Base-by-base conservation (phyloP, 1,140 invertebrate genomes). In the Pomphorhynchus laevis region DNA sequence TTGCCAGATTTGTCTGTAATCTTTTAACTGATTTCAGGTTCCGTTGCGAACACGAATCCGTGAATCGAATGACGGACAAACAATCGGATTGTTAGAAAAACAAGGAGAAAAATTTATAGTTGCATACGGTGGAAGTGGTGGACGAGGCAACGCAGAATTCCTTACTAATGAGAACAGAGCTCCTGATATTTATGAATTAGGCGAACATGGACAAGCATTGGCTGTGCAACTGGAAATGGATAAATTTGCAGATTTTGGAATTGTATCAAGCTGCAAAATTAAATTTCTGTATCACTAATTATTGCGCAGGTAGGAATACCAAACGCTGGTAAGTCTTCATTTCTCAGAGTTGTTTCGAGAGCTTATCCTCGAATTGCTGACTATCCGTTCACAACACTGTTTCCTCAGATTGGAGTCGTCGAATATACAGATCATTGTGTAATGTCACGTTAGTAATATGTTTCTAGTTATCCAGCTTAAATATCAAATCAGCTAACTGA, bases 331-430 rank as follows among this genome's bases (percentile, higher is more conserved):
- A 93, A 93, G 61, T 86, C 77, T 47, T 79, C 82, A 0, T 56
- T 98, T 23, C 60, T 98, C 1, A 64, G 74, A 48, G 72, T 79
- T 0, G 66, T 95, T 37, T 72, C 76, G 0, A 58, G 82, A 43
- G 84, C 86, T 0, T 65, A 70, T 40, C 82, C 86, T 1, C 80
- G 82, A 56, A 70, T 98, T 5, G 84, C 84, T 1, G 60, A 74
- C 0, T 91, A 93, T 60, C 74, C 86, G 1, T 91, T 95, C 51
- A 95, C 86, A 12, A 98, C 86, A 0, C 55, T 89, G 0, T 68
- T 69, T 45, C 84, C 86, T 0, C 67, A 89, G 51, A 61, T 95
- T 21, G 84, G 84, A 37, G 73, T 79, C 50, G 65, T 93, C 1
- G 64, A 71, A n/a, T 93, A 80, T 56, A 72, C 76, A 47, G 82